Conservation (phyloP, 2,113 vertebrate species). For the Calidris pugnax region DNA sequence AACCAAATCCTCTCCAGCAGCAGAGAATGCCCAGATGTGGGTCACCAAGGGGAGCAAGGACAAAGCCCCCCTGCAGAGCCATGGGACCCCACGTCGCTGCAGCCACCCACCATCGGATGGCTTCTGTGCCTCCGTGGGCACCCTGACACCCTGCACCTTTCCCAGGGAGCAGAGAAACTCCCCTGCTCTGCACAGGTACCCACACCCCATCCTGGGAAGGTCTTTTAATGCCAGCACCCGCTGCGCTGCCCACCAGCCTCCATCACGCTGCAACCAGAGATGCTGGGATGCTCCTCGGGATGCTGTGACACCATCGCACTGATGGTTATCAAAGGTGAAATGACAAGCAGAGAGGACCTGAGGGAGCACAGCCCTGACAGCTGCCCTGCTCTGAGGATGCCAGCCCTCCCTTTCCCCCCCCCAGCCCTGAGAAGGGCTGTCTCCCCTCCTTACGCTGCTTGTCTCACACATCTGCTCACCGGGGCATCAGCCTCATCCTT, state of each 20-base stretch:
- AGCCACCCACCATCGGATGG: fast-evolving
- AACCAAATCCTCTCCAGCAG: background rate
- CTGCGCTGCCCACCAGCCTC: background rate
- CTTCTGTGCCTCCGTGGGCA: background rate
- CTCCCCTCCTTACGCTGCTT: fast-evolving
- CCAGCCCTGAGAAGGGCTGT: background rate
- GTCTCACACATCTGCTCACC: background rate
- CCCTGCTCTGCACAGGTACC: background rate
- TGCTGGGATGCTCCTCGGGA: background rate
- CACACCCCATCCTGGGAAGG: background rate
- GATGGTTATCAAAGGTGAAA: background rate
- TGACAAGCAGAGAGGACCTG: fast-evolving
- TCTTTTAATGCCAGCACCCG: background rate
- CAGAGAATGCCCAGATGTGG: fast-evolving
- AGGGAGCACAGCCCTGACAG: background rate
- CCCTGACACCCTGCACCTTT: background rate
- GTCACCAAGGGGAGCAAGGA: background rate
- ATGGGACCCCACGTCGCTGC: fast-evolving
- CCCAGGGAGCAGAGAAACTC: background rate
- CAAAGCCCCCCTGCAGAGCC: background rate
- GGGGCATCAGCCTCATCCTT: background rate
- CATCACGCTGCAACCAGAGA: fast-evolving
- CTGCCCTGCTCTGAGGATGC: fast-evolving
- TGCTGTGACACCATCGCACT: background rate
- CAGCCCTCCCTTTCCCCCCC: background rate